A percentile compares a stretch with the other conserved stretches of the same genome.
Conservation (phyloP, 2,797 vertebrate species). For the Gephyroberyx darwinii region DNA sequence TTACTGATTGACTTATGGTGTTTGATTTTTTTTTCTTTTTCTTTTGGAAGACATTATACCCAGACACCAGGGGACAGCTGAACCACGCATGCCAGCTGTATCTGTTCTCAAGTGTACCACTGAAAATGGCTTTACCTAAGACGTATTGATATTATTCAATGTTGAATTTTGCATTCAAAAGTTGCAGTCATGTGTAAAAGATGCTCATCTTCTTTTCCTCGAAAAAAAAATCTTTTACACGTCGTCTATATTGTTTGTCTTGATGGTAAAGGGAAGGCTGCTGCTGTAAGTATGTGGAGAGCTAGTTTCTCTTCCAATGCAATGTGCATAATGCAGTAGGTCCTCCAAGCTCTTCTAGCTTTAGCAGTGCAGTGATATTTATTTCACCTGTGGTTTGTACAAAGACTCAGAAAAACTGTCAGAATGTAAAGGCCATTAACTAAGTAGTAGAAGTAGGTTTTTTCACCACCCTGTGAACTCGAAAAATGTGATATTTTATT, state of each 20-base stretch:
- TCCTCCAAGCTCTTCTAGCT: constrained; percentile 80
- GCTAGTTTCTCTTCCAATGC: constrained; percentile 71
- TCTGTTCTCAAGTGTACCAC: constrained; percentile 87
- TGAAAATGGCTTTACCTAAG: constrained; percentile 84
- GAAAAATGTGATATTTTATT: constrained; percentile 83
- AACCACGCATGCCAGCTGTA: constrained; percentile 90
- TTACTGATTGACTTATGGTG: constrained; percentile 66
- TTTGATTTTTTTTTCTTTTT: constrained; percentile 59
- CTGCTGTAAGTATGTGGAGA: constrained; percentile 69
- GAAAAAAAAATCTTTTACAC: constrained; percentile 45
- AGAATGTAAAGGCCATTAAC: constrained; percentile 87
- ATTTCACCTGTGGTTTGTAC: constrained; percentile 93
- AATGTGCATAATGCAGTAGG: constrained; percentile 79
- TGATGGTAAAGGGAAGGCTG: constrained; percentile 77
- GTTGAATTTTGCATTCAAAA: constrained; percentile 67
- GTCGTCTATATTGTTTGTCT: constrained; percentile 69
- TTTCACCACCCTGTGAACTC: constrained; percentile 80
- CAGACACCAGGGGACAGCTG: constrained; percentile 81
- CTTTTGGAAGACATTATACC: constrained; percentile 66
- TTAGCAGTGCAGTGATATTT: constrained; percentile 86
- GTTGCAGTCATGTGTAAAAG: constrained; percentile 74
- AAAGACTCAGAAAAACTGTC: constrained; percentile 87
- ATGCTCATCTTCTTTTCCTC: constrained; percentile 56
- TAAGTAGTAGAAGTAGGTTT: constrained; percentile 81
- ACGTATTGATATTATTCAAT: constrained; percentile 85